Evolutionary conservation across 2,113 vertebrate genomes (phyloP), one percentile per base, ranked within the genome.

Genomic region (Mugil cephalus): DNA sequence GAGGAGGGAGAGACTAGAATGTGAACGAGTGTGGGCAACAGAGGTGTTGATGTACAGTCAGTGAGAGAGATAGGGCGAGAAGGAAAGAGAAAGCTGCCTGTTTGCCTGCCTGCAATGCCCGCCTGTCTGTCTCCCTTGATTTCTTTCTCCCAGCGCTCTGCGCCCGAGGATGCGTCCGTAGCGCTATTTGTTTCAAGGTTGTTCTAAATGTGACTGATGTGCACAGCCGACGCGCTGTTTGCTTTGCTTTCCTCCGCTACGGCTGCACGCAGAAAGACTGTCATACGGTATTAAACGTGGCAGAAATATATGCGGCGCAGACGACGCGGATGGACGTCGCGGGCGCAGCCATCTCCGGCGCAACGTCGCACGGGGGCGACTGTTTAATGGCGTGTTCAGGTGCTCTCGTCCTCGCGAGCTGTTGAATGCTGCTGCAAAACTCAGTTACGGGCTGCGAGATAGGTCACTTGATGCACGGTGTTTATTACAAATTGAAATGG

Each of bases 161-260:
- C 42, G 83, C 79, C 85, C 24, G 73, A 80, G 82, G 85, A 85
- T 83, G 84, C 53, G 58, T 83, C 86, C 80, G 56, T 21, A 43
- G 56, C 35, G 70, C 87, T 70, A 69, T 88, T 85, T 61, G 79
- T 88, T 87, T 88, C 91, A 90, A 90, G 88, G 89, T 91, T 91
- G 83, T 85, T 85, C 89, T 87, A 90, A 91, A 93, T 89, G 88
- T 90, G 91, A 92, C 83, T 73, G 90, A 92, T 89, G 87, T 83
- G 66, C 67, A 64, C 81, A 68, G 79, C 81, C 77, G 67, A 24
- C 34, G 11, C 53, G 76, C 67, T 74, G 85, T 86, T 91, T 83
- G 77, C 82, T 89, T 87, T 83, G 86, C 82, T 74, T 74, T 82
- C 68, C 77, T 69, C 79, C 68, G 64, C 75, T 19, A 45, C 75